Base-by-base conservation (phyloP, 2,888 invertebrate species). In the Hemicrepidius hirtus region DNA sequence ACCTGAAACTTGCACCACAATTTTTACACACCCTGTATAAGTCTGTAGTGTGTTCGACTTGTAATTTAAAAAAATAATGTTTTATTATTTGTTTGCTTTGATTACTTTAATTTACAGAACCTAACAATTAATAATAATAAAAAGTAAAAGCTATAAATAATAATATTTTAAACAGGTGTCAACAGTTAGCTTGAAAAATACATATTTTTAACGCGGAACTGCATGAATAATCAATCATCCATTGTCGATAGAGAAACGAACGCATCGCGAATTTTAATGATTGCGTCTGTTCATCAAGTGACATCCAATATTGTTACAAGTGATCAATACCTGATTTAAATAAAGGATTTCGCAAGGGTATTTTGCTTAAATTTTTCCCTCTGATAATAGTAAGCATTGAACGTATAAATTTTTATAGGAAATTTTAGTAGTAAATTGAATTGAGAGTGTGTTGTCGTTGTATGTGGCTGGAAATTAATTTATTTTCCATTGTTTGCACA, bases 401-500 rank as follows among this genome's bases (percentile, higher is more conserved):
- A 20, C 49, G 24, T 3, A 20, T 3, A 24, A 6, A 13, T 44
- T 46, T 62, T 65, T 53, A 24, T 20, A 9, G 37, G 37, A 46
- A 46, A 46, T 46, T 46, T 44, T 20, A 3, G 9, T 20, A 3
- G 9, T 28, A 57, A 44, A 70, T 70, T 37, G 46, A 70, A 70
- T 55, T 55, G 55, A 6, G 10, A 9, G 35, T 18, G 35, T 35
- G 13, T 55, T 55, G 55, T 18, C 18, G 13, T 13, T 32, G 55
- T 35, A 49, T 16, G 32, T 53, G 53, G 53, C n/a, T 28, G 53
- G 16, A 64, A 71, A 71, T 71, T 71, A 71, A 71, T 71, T 71
- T 71, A 67, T 62, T 60, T 71, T 40, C 71, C 46, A 67, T 62
- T 71, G 71, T 71, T 71, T 71, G 62, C 66, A 55, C 71, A 67